Evolutionary conservation across 2,888 invertebrate genomes (phyloP), one percentile per base, ranked within the genome.

Genomic region (Stegophylla sp.): DNA sequence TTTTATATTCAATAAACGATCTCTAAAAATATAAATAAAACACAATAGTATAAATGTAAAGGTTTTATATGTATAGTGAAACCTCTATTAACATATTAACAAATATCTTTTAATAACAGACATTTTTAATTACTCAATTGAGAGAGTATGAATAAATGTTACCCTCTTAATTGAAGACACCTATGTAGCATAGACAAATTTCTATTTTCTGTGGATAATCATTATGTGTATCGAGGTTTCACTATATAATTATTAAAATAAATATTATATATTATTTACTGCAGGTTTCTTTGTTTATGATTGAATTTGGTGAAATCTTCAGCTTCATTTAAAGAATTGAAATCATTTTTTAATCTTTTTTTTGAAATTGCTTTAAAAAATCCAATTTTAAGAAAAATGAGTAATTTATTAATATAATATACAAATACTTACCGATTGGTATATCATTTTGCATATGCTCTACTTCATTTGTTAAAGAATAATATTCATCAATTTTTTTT

Each of bases 401-500:
- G 23, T 5, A 34, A 34, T 34, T 75, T 75, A 23, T 10, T 4
- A 63, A 51, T 17, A 76, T 43, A 28, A 88, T 83, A 92, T 90
- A 63, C 88, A 86, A 83, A 86, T 87, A 23, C 88, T 89, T 61
- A 89, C 87, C 84, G 17, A 61, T 71, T 34, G 79, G 79, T 48
- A 79, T 41, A 41, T 79, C 79, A 71, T 79, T 71, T 61, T 79
- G 69, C 61, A 79, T 71, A 53, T 79, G 17, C n/a, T 93, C 92
- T 45, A 92, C 88, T 84, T 94, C 92, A 83, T 91, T 90, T 74
- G 95, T 88, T 82, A 97, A 86, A 63, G 92, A 90, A 86, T 94
- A 93, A 86, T 95, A 97, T 85, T 97, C 92, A 86, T 96, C 94
- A 72, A 97, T 91, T 87, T 96, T 97, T 84, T 96, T 93, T 86